phyloP scores from a whole-genome alignment of 2,888 invertebrate species.

The Eupeodes luniger region DNA sequence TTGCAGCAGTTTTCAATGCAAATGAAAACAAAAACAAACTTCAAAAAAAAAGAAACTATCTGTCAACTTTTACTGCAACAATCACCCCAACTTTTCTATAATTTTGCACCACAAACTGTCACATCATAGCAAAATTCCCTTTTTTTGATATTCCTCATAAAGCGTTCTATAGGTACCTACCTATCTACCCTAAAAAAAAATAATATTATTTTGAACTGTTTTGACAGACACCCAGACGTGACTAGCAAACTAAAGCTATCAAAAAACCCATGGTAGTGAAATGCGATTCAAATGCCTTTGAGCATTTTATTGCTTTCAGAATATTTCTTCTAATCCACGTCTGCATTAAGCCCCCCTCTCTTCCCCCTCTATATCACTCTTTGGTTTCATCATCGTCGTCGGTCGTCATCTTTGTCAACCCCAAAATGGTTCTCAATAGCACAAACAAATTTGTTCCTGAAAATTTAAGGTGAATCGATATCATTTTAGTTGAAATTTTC shows the following conservation, averaged over 20 bases:
- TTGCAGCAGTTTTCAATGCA: not conserved
- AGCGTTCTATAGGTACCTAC: too few relatives aligned
- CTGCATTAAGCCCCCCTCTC: not conserved
- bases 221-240: conserved; percentile 69
- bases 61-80: conserved; percentile 27
- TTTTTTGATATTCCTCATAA: not conserved
- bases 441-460: conserved; percentile 41
- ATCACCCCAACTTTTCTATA: conserved; percentile 7
- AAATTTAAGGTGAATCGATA: conserved; percentile 69
- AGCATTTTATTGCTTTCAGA: conserved; percentile 64
- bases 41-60: conserved; percentile 1
- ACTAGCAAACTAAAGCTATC: conserved; percentile 52
- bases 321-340: conserved; percentile 35
- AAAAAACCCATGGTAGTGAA: conserved; percentile 40
- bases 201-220: conserved; percentile 69
- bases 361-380: not conserved
- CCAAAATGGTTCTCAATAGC: conserved; percentile 39
- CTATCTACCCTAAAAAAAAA: not conserved
- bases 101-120: conserved; percentile 43
- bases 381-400: too few relatives aligned
- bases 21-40: not conserved
- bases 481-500: conserved; percentile 59
- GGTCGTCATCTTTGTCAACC: not conserved
- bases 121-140: conserved; percentile 12
- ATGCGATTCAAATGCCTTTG: conserved; percentile 61